A percentile compares a stretch with the other conserved stretches of the same genome.
phyloP scores from a whole-genome alignment of 1,140 invertebrate species.

The Drosophila yakuba region DNA sequence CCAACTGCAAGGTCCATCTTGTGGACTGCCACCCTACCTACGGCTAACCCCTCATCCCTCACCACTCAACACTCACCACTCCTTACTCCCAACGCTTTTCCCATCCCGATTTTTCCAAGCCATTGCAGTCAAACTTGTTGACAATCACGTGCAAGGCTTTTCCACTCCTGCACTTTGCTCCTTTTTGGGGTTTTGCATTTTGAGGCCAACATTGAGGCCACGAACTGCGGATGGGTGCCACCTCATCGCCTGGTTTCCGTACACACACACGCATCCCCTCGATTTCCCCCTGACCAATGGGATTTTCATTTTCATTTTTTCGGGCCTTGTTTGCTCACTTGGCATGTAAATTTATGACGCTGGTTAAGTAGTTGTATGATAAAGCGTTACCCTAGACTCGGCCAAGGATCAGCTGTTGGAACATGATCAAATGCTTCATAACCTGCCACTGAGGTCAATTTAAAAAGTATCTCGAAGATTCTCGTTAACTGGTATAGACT shows the following conservation, averaged over 20 bases:
- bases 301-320: conserved; percentile 44
- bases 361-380: conserved; percentile 66
- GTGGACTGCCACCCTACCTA: background rate
- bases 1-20: conserved; percentile 54
- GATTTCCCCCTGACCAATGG: conserved; percentile 15
- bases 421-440: background rate
- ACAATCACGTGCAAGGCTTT: conserved; percentile 61
- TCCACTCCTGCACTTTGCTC: conserved; percentile 68
- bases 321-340: conserved; percentile 58
- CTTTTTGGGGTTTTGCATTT: conserved; percentile 83
- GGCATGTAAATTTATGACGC: conserved; percentile 75
- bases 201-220: conserved; percentile 84
- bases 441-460: no score
- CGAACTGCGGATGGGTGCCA: conserved; percentile 63
- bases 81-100: background rate
- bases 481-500: no score
- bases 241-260: conserved; percentile 15
- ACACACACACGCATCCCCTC: background rate
- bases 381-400: conserved; percentile 37
- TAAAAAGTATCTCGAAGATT: no score
- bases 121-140: conserved; percentile 78
- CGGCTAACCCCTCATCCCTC: background rate
- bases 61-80: no score
- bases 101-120: conserved; percentile 41
- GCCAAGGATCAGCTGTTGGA: background rate